Evolutionary conservation across 2,113 vertebrate species (phyloP).

Genomic region (Podarcis cretensis): DNA sequence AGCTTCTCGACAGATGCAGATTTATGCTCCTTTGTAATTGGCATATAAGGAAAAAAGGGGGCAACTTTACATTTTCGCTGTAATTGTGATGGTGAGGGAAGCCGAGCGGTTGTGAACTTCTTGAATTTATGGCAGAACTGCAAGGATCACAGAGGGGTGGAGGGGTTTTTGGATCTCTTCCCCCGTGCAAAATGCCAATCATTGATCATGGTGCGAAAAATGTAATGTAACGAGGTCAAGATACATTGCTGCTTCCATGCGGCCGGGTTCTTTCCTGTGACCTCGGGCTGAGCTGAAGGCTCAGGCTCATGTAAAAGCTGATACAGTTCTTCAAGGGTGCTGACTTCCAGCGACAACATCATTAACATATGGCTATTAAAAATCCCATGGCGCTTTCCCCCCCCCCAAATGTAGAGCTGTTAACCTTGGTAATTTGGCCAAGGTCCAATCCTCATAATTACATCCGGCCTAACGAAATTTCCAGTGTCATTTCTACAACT

Average conservation of each 20-base stretch:
- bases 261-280: slow-evolving; percentile 25
- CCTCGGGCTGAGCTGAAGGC: fast-evolving
- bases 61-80: slow-evolving; percentile 48
- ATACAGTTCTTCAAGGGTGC: slow-evolving; percentile 47
- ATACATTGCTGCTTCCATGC: not conserved
- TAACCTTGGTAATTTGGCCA: slow-evolving; percentile 67
- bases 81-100: not conserved
- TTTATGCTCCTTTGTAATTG: slow-evolving; percentile 49
- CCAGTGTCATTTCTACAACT: slow-evolving; percentile 45
- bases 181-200: not conserved
- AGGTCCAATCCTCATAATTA: slow-evolving; percentile 65
- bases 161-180: too few relatives aligned
- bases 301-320: slow-evolving; percentile 48
- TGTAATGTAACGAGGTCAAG: not conserved
- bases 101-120: not conserved
- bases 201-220: not conserved
- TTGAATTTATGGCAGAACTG: not conserved
- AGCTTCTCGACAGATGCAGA: slow-evolving; percentile 26
- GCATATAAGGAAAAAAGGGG: slow-evolving; percentile 38
- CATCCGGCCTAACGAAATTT: slow-evolving; percentile 58
- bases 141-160: not conserved
- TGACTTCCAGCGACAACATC: slow-evolving; percentile 58
- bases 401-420: slow-evolving; percentile 51
- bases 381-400: slow-evolving; percentile 56
- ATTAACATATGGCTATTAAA: slow-evolving; percentile 64